phyloP scores from a whole-genome alignment of 2,797 vertebrate species.

The Notolabrus celidotus region DNA sequence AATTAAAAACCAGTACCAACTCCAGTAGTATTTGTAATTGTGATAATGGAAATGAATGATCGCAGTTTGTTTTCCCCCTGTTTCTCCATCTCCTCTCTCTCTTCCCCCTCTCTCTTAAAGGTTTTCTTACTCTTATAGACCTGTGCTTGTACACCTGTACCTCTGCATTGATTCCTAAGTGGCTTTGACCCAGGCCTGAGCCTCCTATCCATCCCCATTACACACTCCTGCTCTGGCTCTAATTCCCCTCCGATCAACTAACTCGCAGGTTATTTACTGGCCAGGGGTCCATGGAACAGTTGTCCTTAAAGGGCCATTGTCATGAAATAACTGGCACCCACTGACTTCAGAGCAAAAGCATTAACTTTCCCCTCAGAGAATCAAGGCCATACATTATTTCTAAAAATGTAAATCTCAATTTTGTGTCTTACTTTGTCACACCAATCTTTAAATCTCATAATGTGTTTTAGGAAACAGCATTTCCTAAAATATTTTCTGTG shows the following conservation, averaged over 20 bases:
- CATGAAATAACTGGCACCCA: constrained; percentile 16
- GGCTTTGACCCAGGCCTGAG: constrained; percentile 83
- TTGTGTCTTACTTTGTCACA: not conserved
- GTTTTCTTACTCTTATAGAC: constrained; percentile 75
- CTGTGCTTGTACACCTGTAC: constrained; percentile 82
- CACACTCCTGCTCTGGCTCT: constrained; percentile 79
- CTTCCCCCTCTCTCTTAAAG: constrained; percentile 44
- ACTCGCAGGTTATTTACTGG: constrained; percentile 85
- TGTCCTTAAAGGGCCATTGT: constrained; percentile 75
- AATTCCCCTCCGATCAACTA: constrained; percentile 86
- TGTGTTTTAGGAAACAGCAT: not conserved
- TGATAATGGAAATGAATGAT: constrained; percentile 84
- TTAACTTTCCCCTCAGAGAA: constrained; percentile 19
- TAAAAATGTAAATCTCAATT: not conserved
- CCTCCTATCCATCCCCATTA: constrained; percentile 89
- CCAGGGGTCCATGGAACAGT: constrained; percentile 65
- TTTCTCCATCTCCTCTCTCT: constrained; percentile 20
- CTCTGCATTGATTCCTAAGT: constrained; percentile 84
- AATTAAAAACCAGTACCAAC: constrained; percentile 78
- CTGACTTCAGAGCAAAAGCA: constrained; percentile 25
- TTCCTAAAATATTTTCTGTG: constrained; percentile 27
- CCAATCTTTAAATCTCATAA: not conserved
- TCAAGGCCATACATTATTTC: not conserved
- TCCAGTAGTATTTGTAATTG: constrained; percentile 79
- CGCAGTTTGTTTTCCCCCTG: constrained; percentile 42